A percentile compares a stretch with the other conserved stretches of the same genome.
phyloP scores from a whole-genome alignment of 2,113 vertebrate genomes.

The Lasiurus cinereus region DNA sequence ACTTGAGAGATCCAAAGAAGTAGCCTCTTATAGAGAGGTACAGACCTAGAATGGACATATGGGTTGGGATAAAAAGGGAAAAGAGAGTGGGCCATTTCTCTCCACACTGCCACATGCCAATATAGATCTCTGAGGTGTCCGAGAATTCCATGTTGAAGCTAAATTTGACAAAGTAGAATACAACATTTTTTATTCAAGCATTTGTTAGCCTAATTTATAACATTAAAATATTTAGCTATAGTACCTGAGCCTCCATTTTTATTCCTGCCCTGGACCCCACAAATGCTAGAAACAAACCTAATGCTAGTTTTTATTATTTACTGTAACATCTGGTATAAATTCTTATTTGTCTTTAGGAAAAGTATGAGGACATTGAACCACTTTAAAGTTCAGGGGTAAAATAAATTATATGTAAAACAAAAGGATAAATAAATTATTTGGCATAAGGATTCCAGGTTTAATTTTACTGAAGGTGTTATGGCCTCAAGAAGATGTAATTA shows the following conservation, averaged over 20 bases:
- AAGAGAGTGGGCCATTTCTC: not conserved
- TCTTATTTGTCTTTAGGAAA: constrained; percentile 34
- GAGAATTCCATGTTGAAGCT: not conserved
- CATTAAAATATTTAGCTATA: not conserved
- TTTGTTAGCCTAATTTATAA: constrained; percentile 14
- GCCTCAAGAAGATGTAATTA: not conserved
- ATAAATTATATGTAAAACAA: not conserved
- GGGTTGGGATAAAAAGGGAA: not conserved
- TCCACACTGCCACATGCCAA: not conserved
- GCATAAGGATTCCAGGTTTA: not conserved
- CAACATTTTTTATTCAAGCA: not conserved
- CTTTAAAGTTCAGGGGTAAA: not conserved
- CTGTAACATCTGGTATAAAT: not conserved
- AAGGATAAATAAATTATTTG: constrained; percentile 48
- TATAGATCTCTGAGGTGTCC: not conserved
- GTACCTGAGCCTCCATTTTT: not conserved
- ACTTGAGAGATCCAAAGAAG: not conserved
- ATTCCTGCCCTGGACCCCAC: not conserved
- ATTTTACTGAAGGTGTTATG: not conserved
- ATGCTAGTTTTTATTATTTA: constrained; percentile 32
- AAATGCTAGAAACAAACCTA: not conserved
- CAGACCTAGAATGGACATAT: not conserved
- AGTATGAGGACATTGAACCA: not conserved
- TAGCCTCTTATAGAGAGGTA: too few species aligned
- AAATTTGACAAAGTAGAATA: not conserved